A percentile compares a stretch with the other conserved stretches of the same genome.
phyloP scores from a whole-genome alignment of 1,140 invertebrate genomes.

The Drosophila rufa region DNA sequence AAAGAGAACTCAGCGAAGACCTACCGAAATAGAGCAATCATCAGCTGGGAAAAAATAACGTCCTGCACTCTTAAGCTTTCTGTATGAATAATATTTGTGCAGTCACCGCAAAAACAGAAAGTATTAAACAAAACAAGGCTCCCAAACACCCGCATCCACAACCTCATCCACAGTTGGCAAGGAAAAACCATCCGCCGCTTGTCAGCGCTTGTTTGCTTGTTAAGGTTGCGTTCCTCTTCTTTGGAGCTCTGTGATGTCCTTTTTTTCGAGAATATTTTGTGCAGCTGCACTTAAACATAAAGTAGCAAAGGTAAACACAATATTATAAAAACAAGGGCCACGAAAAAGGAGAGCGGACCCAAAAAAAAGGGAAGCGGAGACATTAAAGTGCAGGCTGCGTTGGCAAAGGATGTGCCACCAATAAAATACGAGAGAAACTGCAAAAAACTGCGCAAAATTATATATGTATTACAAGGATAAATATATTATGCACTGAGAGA shows the following conservation, averaged over 20 bases:
- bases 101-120: slow-evolving; percentile 43
- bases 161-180: slow-evolving; percentile 24
- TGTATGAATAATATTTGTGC: slow-evolving; percentile 75
- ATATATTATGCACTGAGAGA: slow-evolving; percentile 59
- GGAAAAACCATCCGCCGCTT: slow-evolving; percentile 39
- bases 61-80: slow-evolving; percentile 53
- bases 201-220: slow-evolving; percentile 70
- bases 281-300: slow-evolving; percentile 80
- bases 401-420: slow-evolving; percentile 47
- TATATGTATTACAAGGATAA: slow-evolving; percentile 70
- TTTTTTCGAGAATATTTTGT: slow-evolving; percentile 57
- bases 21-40: background rate
- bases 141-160: slow-evolving; percentile 20
- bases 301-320: slow-evolving; percentile 79
- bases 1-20: background rate
- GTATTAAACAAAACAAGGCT: slow-evolving; percentile 72
- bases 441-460: slow-evolving; percentile 68
- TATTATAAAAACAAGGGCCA: slow-evolving; percentile 68
- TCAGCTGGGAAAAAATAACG: slow-evolving; percentile 7
- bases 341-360: slow-evolving; percentile 16
- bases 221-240: slow-evolving; percentile 43
- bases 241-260: slow-evolving; percentile 17
- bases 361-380: slow-evolving; percentile 14
- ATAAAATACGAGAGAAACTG: slow-evolving; percentile 56
- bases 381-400: slow-evolving; percentile 50